These are phyloP conservation scores for Agriopis marginaria DNA, from an alignment of 2,888 invertebrate genomes.

Conservation along the genomic window DNA sequence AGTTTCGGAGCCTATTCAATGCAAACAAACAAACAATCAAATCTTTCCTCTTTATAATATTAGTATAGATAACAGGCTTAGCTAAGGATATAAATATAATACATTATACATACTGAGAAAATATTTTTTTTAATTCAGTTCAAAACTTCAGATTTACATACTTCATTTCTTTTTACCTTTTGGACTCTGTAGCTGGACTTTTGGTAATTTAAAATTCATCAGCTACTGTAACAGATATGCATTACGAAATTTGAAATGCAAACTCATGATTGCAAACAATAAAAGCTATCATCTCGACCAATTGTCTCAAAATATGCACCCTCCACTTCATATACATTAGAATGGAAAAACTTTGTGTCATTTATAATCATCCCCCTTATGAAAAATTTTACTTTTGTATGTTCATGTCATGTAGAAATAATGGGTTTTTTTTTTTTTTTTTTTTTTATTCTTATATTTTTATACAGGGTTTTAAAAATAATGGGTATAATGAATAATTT, in stretches of 20 bases:
- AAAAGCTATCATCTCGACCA: conserved; percentile 39
- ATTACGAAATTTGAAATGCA: conserved; percentile 34
- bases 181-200: conserved; percentile 1
- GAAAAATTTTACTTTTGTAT: conserved; percentile 56
- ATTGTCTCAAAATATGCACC: conserved; percentile 50
- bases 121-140: neutral
- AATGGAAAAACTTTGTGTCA: conserved; percentile 56
- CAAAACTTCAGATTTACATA: neutral
- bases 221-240: conserved; percentile 23
- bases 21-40: too few species aligned
- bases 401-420: conserved; percentile 45
- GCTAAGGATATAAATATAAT: too few species aligned
- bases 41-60: too few species aligned
- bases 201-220: conserved; percentile 19
- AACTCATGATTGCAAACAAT: conserved; percentile 39
- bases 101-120: too few species aligned
- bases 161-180: neutral
- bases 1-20: too few species aligned
- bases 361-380: conserved; percentile 54
- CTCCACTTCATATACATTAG: conserved; percentile 47
- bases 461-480: too few species aligned
- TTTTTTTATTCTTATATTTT: too few species aligned
- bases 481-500: neutral
- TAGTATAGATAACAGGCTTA: too few species aligned
- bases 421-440: too few species aligned